Evolutionary conservation across 2,888 invertebrate species (phyloP), one percentile per base, ranked within the genome.

Genomic region (Metopia argyrocephala): DNA sequence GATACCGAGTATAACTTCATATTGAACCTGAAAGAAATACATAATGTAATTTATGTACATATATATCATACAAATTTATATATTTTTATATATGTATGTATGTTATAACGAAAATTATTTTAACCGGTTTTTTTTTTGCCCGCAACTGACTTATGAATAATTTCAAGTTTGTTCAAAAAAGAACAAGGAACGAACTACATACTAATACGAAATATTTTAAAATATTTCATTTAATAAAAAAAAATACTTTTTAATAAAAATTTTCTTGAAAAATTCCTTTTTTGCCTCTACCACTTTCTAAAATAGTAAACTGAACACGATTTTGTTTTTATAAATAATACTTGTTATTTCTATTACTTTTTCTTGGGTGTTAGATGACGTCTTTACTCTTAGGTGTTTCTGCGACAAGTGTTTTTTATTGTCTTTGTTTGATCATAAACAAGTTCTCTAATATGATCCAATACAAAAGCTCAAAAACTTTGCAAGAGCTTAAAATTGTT

Each of bases 1-100:
- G 94, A 94, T 66, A 95, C 94, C 59, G 93, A 92, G 86, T 95
- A 95, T 54, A 96, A 88, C 87, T 94, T 95, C 88, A 95, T 91
- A 76, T 86, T 85, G 68, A 85, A 84, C 82, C 89, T 89, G 76
- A 23, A 81, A 61, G 52, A 45, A 71, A 46, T 46, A 68, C 9
- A 50, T 46, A 46, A 68, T 61, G 5, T 15, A 27, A 48, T n/a
- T 27, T 27, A 12, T 54, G 9, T 25, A 12, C 15, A 2, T n/a
- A 38, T 15, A 38, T 12, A 15, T n/a, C n/a, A n/a, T 38, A 38
- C 12, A 38, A 38, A 3, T 15, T 38, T 38, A 15, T 38, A 7
- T 31, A 31, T 12, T 31, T 1, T 9, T 9, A 56, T 15, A 31
- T n/a, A 62, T 38, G 38, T 12, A 50, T n/a, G 9, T 46, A 27